phyloP scores from a whole-genome alignment of 2,888 invertebrate genomes.

The Beris chalybata region DNA sequence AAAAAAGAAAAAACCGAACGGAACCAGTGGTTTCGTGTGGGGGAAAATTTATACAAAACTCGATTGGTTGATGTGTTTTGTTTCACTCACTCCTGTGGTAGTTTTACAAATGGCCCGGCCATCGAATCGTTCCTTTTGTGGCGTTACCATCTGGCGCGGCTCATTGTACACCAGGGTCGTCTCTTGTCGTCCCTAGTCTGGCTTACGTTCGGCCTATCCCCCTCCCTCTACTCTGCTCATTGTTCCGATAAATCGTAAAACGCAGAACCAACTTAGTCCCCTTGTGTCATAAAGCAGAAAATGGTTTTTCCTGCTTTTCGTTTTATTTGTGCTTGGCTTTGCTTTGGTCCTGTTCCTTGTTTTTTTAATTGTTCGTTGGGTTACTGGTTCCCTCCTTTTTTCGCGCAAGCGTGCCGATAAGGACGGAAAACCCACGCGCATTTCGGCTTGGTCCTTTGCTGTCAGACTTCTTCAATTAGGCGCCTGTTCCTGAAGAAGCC shows the following conservation, averaged over 20 bases:
- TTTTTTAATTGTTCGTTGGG: background rate
- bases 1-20: constrained; percentile 4
- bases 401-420: constrained; percentile 22
- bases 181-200: constrained; percentile 2
- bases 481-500: too few relatives aligned
- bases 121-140: constrained; percentile 21
- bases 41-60: constrained; percentile 14
- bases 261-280: constrained; percentile 19
- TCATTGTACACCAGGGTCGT: background rate
- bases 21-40: constrained; percentile 11
- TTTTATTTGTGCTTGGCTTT: background rate
- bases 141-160: constrained; percentile 25
- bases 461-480: too few relatives aligned
- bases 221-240: background rate
- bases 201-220: constrained; percentile 11
- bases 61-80: constrained; percentile 9
- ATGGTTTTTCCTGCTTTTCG: constrained; percentile 17
- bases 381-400: constrained; percentile 22
- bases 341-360: background rate
- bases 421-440: constrained; percentile 13
- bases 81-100: constrained; percentile 13
- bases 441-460: too few relatives aligned
- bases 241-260: constrained; percentile 10
- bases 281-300: constrained; percentile 26
- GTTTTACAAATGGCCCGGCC: constrained; percentile 10